Evolutionary conservation across 2,113 vertebrate species (phyloP), one percentile per base, ranked within the genome.

Genomic region (Willisornis vidua): DNA sequence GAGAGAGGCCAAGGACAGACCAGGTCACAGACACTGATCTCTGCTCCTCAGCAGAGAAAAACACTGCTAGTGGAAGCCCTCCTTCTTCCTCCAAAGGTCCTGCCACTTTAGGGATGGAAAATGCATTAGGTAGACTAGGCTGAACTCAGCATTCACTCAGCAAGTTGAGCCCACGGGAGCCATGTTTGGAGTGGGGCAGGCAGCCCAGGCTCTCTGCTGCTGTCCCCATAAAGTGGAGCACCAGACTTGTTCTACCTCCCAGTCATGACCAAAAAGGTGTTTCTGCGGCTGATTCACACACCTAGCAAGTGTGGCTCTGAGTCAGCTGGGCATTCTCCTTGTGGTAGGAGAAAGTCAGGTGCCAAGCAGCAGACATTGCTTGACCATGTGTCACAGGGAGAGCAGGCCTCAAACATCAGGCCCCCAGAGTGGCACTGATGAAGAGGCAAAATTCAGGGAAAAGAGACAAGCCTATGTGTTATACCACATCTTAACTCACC

Each of bases 401-500:
- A 65, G 26, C 45, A 43, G 49, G 48, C 23, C 5, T 20, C 18
- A 43, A 78, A 51, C 25, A 59, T 22, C 14, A 63, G 19, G n/a
- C 7, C 26, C 19, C 6, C 18, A 5, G 2, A 75, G 26, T 3
- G 12, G 11, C 15, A 85, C 1, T 0, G 0, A 49, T 5, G 49
- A 48, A 75, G 2, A 66, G 58, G 49, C 28, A 62, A 92, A 95
- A 87, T 14, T 14, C 73, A 66, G 14, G 33, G 26, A 31, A 37
- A 74, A 84, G 6, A 83, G 57, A 52, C 2, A 15, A 89, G 13
- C 5, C 12, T 24, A 28, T 4, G 5, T 62, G 58, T 55, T 71
- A 41, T 4, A 37, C 23, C 6, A 6, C 7, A 22, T 43, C 37
- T 43, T 43, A 57, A 93, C 98, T 98, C 91, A 99, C 99, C 99